Evolutionary conservation across 1,140 invertebrate genomes (phyloP).

Genomic region (Helicoverpa armigera): DNA sequence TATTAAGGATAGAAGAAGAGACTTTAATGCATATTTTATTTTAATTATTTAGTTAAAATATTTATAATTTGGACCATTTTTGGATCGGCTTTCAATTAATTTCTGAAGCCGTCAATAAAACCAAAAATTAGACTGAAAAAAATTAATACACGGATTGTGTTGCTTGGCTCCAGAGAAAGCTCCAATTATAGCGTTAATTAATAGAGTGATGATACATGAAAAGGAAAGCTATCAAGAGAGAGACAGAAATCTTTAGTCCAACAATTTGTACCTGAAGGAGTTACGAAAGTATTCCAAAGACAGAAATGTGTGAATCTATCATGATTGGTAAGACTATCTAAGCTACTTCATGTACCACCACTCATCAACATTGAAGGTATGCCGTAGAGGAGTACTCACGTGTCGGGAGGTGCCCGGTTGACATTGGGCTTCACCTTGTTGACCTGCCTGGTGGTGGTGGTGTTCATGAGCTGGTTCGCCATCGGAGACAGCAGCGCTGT

Average conservation of each 20-base stretch:
- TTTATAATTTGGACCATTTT: conserved; percentile 23
- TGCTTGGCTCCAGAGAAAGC: conserved; percentile 45
- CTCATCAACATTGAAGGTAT: conserved; percentile 20
- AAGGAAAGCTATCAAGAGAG: background rate
- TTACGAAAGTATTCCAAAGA: background rate
- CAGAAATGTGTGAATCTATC: conserved; percentile 8
- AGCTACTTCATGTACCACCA: conserved; percentile 39
- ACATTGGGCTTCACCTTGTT: conserved; percentile 95
- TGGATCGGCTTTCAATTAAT: conserved; percentile 3
- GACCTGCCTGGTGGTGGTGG: conserved; percentile 91
- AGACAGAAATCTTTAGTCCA: background rate
- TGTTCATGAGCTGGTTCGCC: conserved; percentile 89
- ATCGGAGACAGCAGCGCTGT: conserved; percentile 87
- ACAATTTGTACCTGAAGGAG: background rate
- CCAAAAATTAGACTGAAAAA: conserved; percentile 9
- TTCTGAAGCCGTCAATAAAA: conserved; percentile 32
- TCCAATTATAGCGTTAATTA: conserved; percentile 44
- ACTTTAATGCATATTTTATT: conserved; percentile 31
- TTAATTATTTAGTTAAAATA: conserved; percentile 22
- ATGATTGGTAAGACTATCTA: conserved; percentile 11
- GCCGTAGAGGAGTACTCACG: conserved; percentile 69
- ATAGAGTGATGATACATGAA: conserved; percentile 36
- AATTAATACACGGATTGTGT: conserved; percentile 41
- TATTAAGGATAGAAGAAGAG: conserved; percentile 44
- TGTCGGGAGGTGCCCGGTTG: conserved; percentile 90